Base-by-base conservation (phyloP, 2,797 vertebrate species). In the Octomys mimax region DNA sequence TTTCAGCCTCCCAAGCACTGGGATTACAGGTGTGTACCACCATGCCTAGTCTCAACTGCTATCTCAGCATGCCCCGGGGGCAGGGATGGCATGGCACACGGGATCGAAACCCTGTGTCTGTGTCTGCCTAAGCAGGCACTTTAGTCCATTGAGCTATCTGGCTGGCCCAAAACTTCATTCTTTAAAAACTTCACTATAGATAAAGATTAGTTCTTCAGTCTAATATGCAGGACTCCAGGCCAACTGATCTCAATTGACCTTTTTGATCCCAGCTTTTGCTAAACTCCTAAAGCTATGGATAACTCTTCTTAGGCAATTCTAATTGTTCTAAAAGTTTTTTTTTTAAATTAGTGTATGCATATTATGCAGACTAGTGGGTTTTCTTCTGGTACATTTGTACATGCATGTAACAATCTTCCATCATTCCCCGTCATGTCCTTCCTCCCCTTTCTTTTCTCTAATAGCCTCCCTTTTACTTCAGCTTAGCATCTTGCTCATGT, bases 171-270 rank as follows among this genome's bases (percentile, higher is more conserved):
- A 39, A 68, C 11, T 52, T 84, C 9, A 77, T 87, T 39, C 87
- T 87, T 90, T 26, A 61, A 95, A 82, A 70, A 84, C 33, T 19
- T 46, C 70, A 62, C 46, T 79, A 14, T 49, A 93, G 46, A 79
- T 62, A 46, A 75, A 36, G n/a, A 70, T 14, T 79, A 78, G 68
- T 70, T 61, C 59, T 39, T 78, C 36, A 52, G 22, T 24, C 21
- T 82, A 86, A 81, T 36, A 71, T 91, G 80, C 18, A 80, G 64
- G n/a, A 28, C 11, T 16, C 46, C 46, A 83, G 26, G 14, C 24
- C 61, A 52, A 5, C 42, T 57, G 70, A n/a, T 39, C 49, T 81
- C 52, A 19, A 21, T 12, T 24, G 85, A 61, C 28, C 39, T 85
- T 85, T 85, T 19, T n/a, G 33, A 68, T 46, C 4, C 10, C 82